phyloP scores from a whole-genome alignment of 2,113 vertebrate species.

The Stercorarius parasiticus region DNA sequence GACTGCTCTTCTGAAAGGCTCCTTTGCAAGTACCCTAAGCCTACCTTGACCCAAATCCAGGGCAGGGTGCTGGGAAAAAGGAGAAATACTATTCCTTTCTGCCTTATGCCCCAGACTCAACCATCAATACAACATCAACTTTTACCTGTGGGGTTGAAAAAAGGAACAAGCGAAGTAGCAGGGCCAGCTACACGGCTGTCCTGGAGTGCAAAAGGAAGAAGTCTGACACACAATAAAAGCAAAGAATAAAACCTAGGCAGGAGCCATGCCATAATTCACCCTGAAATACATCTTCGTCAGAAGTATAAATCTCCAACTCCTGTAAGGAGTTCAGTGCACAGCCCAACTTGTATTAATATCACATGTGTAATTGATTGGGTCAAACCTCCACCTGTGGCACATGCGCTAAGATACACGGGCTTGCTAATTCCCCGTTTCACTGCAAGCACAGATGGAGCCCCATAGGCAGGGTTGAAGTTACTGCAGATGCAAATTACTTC shows the following conservation, averaged over 20 bases:
- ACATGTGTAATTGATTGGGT: not conserved
- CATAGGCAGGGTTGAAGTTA: not conserved
- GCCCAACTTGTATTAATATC: not conserved
- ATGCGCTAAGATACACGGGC: not conserved
- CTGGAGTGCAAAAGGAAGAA: not conserved
- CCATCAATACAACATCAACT: not conserved
- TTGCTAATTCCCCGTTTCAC: not conserved
- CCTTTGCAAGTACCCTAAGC: not conserved
- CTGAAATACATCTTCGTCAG: not conserved
- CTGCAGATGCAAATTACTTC: not conserved
- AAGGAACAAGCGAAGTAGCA: not conserved
- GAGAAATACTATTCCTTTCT: not conserved
- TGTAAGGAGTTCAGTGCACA: not conserved
- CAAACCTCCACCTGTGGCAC: not conserved
- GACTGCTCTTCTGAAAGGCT: not conserved
- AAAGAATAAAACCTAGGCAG: not conserved
- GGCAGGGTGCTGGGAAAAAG: not conserved
- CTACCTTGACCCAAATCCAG: not conserved
- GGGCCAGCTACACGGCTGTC: not conserved
- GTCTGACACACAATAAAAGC: not conserved
- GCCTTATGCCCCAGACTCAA: not conserved
- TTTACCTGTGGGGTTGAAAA: not conserved
- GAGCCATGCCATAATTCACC: not conserved
- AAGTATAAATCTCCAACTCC: not conserved
- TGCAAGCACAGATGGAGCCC: not conserved